Evolutionary conservation across 2,113 vertebrate species (phyloP), one percentile per base, ranked within the genome.

Genomic region (Cyprichromis sp.): DNA sequence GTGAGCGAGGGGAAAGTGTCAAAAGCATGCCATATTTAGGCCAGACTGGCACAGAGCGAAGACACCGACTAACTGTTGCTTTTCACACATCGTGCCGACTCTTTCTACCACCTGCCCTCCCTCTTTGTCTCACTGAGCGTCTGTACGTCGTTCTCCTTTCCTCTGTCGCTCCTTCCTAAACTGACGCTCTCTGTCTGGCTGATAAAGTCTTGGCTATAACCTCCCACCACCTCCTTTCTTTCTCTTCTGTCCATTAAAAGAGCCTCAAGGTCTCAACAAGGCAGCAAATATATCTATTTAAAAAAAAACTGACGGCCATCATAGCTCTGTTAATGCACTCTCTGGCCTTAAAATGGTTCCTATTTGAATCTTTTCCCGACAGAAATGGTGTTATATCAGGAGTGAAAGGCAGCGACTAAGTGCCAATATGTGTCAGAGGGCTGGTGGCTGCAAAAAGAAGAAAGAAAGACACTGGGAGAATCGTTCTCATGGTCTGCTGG

Each of bases 1-100:
- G 80, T 55, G 87, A 36, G 59, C 17, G 86, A 54, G 38, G 19
- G 55, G 83, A 86, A 86, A 78, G 94, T 92, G 92, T 92, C 86
- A 90, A 91, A 93, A 86, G 84, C 66, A n/a, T 47, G 87, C 88
- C 93, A 89, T 94, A 93, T 94, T 95, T 93, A 93, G 90, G 86
- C 90, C 89, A 92, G 93, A 91, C 89, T 92, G 91, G 84, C 90
- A 87, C 88, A 34, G 82, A 80, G 90, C 7, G 55, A 90, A 86
- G 89, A 90, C 90, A 54, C 45, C 4, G 83, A 84, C 91, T 90
- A 89, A 90, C 88, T 95, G 91, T 92, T 93, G 91, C 91, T 94
- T 91, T 94, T 93, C 88, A 90, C 92, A 91, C 84, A 34, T 92
- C 12, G 13, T 82, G 45, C 82, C 16, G 10, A 87, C 78, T 87